A percentile compares a stretch with the other conserved stretches of the same genome.
Conservation (phyloP, 2,888 invertebrate genomes). For the Schizotus pectinicornis region DNA sequence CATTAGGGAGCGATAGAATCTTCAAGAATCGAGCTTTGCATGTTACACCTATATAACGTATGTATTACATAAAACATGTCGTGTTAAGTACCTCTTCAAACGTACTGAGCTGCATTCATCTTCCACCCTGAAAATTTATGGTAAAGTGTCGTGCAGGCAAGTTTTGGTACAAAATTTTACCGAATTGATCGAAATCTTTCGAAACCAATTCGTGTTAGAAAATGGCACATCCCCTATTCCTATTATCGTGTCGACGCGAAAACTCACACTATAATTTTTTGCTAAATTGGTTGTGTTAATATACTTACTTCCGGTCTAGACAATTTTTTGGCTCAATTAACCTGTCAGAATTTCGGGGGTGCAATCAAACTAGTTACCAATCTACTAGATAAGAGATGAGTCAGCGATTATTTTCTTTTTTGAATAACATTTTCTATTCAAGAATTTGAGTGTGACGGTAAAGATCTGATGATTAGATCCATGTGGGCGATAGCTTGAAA, state of each 20-base stretch:
- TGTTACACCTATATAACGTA: too few relatives aligned
- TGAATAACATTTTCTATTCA: not conserved
- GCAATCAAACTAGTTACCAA: not conserved
- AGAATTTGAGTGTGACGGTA: too few relatives aligned
- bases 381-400: not conserved
- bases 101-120: too few relatives aligned
- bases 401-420: slow-evolving; percentile 1
- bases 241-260: slow-evolving; percentile 2
- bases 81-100: too few relatives aligned
- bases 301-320: slow-evolving; percentile 4
- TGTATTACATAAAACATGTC: too few relatives aligned
- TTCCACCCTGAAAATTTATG: too few relatives aligned
- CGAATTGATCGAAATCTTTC: not conserved
- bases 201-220: not conserved
- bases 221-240: not conserved
- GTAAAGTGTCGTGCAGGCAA: too few relatives aligned
- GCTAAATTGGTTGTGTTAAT: not conserved
- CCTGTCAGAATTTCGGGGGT: not conserved
- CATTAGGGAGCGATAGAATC: too few relatives aligned
- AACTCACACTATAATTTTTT: not conserved
- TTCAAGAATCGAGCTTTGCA: too few relatives aligned
- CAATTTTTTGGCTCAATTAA: slow-evolving; percentile 1
- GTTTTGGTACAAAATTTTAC: too few relatives aligned
- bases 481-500: slow-evolving; percentile 6
- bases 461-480: slow-evolving; percentile 4